phyloP scores from a whole-genome alignment of 1,140 invertebrate genomes.

The Chironomus striatipennis region DNA sequence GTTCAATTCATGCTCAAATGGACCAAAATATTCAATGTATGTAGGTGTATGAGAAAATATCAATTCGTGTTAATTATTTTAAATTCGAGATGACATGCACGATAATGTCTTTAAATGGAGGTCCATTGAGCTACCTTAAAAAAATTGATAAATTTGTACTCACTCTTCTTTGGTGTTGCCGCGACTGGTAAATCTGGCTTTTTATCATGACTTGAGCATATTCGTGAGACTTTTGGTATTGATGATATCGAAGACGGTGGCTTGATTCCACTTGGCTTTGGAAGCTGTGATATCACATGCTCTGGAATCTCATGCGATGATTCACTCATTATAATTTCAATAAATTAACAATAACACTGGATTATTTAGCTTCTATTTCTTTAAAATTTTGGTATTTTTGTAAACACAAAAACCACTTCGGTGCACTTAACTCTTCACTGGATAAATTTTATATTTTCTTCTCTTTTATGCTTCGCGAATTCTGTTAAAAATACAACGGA shows the following conservation, averaged over 20 bases:
- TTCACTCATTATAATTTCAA: constrained; percentile 11
- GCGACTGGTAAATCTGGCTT: neutral
- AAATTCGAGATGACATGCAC: too few species aligned
- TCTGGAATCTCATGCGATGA: neutral
- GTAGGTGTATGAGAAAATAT: too few species aligned
- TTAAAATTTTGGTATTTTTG: too few species aligned
- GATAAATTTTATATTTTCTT: neutral
- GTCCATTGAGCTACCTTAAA: too few species aligned
- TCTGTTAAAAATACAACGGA: constrained; percentile 25
- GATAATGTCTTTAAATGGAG: too few species aligned
- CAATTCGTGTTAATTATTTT: too few species aligned
- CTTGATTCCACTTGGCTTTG: neutral
- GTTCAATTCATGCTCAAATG: too few species aligned
- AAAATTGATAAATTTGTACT: neutral
- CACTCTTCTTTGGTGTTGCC: constrained; percentile 17
- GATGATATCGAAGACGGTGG: neutral
- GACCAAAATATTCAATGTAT: too few species aligned
- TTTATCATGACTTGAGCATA: neutral
- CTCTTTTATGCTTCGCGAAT: constrained; percentile 16
- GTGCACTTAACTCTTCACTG: neutral
- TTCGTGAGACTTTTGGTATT: neutral
- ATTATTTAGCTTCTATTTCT: neutral
- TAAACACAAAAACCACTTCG: neutral
- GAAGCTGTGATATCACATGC: neutral
- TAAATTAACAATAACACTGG: neutral